Conservation (phyloP, 30 jellyfish, hydroid and myxozoan genomes). For the Pseudorhiza aurosa region DNA sequence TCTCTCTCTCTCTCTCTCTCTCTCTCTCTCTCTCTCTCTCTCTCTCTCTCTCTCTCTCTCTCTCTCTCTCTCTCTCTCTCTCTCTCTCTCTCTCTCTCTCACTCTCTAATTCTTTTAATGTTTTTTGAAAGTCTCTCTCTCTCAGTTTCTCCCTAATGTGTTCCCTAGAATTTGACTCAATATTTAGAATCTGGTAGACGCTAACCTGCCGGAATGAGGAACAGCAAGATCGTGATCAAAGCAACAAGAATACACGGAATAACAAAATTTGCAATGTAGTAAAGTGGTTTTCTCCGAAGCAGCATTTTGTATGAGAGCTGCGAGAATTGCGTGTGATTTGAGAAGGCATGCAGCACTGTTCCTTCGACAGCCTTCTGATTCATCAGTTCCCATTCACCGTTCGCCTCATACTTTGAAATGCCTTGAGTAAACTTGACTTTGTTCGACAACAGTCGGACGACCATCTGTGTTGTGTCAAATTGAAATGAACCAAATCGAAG, state of each 20-base stretch:
- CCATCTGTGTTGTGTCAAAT: conserved; percentile 64
- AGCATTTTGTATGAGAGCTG: conserved; percentile 56
- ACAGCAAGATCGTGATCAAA: conserved; percentile 72
- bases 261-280: conserved; percentile 64
- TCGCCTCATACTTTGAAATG: conserved; percentile 8
- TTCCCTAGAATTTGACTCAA: too few relatives aligned
- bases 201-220: conserved; percentile 85
- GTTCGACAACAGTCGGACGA: conserved; percentile 34
- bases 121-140: too few relatives aligned
- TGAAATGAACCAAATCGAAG: conserved; percentile 77
- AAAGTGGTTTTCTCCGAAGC: conserved; percentile 75
- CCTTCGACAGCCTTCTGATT: conserved; percentile 36
- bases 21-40: too few relatives aligned
- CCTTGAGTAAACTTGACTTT: conserved; percentile 10
- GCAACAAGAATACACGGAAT: conserved; percentile 76
- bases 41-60: too few relatives aligned
- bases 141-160: too few relatives aligned
- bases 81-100: too few relatives aligned
- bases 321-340: conserved; percentile 31
- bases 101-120: too few relatives aligned
- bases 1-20: too few relatives aligned
- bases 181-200: too few relatives aligned
- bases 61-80: too few relatives aligned
- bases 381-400: conserved; percentile 74
- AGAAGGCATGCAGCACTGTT: conserved; percentile 71